These are phyloP conservation scores for Hirudo medicinalis DNA, from an alignment of 1,140 invertebrate genomes.

Conservation along the genomic window DNA sequence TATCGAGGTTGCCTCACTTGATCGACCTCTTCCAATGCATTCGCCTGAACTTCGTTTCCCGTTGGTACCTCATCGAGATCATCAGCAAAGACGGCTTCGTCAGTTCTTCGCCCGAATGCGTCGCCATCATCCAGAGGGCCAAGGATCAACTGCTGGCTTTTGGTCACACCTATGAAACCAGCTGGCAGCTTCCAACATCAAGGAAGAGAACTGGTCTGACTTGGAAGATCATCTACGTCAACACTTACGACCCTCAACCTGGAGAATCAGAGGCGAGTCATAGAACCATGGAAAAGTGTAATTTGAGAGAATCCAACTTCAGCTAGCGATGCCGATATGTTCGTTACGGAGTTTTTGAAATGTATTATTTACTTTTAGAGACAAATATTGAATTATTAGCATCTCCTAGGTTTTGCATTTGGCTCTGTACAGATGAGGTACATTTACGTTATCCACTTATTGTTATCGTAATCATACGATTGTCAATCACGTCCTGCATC, in stretches of 20 bases:
- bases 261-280: slow-evolving; percentile 12
- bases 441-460: no score
- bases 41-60: slow-evolving; percentile 22
- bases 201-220: slow-evolving; percentile 23
- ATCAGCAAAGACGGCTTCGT: slow-evolving; percentile 13
- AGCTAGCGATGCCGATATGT: no score
- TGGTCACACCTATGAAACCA: slow-evolving; percentile 24
- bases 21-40: slow-evolving; percentile 20
- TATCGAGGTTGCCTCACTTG: background rate
- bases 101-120: slow-evolving; percentile 10
- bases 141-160: slow-evolving; percentile 24
- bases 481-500: no score
- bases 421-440: no score
- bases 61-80: slow-evolving; percentile 23
- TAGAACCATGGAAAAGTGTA: background rate
- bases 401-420: no score
- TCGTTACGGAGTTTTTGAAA: no score
- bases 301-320: no score
- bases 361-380: no score
- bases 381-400: no score
- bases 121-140: slow-evolving; percentile 14
- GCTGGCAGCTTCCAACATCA: slow-evolving; percentile 22
- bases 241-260: slow-evolving; percentile 20
- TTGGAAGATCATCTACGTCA: slow-evolving; percentile 23
- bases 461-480: no score